Percentiles rank a stretch among this genome's conserved stretches.
Evolutionary conservation across 2,797 vertebrate genomes (phyloP).

Genomic region (Danio aesculapii): DNA sequence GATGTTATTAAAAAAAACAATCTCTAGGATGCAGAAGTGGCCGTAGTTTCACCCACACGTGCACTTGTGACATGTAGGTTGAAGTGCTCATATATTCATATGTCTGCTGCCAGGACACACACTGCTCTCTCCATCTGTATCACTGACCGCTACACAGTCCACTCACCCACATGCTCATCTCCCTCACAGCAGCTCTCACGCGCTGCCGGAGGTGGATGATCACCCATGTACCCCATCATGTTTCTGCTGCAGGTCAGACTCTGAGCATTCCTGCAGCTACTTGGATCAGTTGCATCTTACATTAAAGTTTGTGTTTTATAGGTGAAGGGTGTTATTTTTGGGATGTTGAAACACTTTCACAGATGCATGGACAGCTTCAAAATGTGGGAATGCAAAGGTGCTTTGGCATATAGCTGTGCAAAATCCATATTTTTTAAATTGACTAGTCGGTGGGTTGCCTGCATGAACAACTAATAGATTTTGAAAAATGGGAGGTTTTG

Average conservation of each 20-base stretch:
- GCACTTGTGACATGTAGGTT: constrained; percentile 8
- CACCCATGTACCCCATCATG: constrained; percentile 5
- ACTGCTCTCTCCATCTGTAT: constrained; percentile 70
- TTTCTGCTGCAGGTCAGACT: constrained; percentile 13
- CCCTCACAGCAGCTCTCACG: constrained; percentile 21
- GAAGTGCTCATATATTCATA: constrained; percentile 15
- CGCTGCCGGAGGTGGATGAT: constrained; percentile 21
- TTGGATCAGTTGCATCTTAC: constrained; percentile 10
- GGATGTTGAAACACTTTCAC: neutral
- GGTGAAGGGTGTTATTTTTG: constrained; percentile 1
- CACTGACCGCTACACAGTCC: constrained; percentile 58
- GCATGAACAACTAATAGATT: neutral
- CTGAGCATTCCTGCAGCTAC: constrained; percentile 6
- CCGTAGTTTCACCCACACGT: neutral
- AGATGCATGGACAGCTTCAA: neutral
- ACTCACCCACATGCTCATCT: constrained; percentile 57
- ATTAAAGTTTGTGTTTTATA: constrained; percentile 15
- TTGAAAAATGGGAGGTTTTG: neutral
- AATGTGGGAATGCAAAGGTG: neutral
- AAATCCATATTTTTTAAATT: neutral
- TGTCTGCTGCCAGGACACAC: constrained; percentile 64
- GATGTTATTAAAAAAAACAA: neutral
- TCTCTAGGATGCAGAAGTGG: neutral
- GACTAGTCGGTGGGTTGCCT: neutral
- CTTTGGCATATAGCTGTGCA: neutral